Conservation (phyloP, 2,797 vertebrate species). For the Fundulus diaphanus region DNA sequence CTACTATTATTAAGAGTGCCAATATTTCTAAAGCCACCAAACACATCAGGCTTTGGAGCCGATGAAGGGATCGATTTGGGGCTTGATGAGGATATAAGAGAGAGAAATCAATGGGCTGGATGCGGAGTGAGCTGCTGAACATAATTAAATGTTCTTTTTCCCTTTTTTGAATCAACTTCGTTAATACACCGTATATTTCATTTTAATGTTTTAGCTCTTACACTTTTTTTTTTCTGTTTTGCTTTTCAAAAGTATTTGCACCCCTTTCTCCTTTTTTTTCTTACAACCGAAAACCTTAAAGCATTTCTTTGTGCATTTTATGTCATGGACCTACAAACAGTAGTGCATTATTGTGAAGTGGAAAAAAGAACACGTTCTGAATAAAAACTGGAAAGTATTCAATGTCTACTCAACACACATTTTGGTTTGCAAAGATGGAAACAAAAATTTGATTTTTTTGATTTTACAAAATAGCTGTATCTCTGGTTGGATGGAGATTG, state of each 20-base stretch:
- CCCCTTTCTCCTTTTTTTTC: background rate
- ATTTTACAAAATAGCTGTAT: too few relatives aligned
- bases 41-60: constrained; percentile 10
- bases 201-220: background rate
- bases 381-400: too few relatives aligned
- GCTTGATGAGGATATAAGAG: constrained; percentile 50
- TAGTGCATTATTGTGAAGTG: background rate
- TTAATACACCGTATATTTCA: background rate
- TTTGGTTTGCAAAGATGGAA: too few relatives aligned
- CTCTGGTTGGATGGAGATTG: background rate
- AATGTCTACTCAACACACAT: too few relatives aligned
- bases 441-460: too few relatives aligned
- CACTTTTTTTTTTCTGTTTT: background rate
- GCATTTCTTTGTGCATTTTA: background rate
- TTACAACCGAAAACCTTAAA: background rate
- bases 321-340: background rate
- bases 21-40: constrained; percentile 40
- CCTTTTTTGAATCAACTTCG: background rate
- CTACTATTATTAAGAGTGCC: constrained; percentile 33
- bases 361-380: background rate
- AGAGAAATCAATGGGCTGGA: constrained; percentile 56
- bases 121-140: constrained; percentile 6
- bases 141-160: background rate
- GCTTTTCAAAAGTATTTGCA: background rate
- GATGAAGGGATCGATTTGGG: constrained; percentile 45